phyloP scores from a whole-genome alignment of 2,888 invertebrate species.

The Leptinotarsa tumamoca region DNA sequence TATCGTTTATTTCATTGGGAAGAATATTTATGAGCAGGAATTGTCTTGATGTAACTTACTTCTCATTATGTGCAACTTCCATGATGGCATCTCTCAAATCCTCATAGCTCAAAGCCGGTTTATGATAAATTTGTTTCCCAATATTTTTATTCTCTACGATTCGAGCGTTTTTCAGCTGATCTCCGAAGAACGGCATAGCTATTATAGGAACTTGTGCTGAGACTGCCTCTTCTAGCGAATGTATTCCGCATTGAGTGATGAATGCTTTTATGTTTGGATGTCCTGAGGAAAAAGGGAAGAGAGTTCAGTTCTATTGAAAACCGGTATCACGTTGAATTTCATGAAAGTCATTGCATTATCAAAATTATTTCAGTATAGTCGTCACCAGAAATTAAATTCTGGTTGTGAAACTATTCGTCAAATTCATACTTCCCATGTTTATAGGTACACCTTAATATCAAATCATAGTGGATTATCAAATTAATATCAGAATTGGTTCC shows the following conservation, averaged over 20 bases:
- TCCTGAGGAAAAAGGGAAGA: constrained; percentile 19
- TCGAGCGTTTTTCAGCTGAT: constrained; percentile 53
- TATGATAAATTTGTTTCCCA: constrained; percentile 45
- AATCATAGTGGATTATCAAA: no score
- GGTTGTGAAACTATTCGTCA: no score
- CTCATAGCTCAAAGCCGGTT: constrained; percentile 47
- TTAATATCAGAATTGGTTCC: no score
- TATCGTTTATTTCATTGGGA: no score
- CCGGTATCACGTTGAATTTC: no score
- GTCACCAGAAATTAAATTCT: no score
- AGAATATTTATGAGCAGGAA: no score
- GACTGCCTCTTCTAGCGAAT: constrained; percentile 64
- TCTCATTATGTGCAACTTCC: constrained; percentile 54
- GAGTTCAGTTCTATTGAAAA: no score
- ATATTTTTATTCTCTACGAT: constrained; percentile 44
- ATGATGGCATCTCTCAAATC: constrained; percentile 51
- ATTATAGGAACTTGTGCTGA: constrained; percentile 62
- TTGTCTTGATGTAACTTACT: constrained; percentile 43
- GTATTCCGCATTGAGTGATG: constrained; percentile 54
- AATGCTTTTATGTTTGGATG: constrained; percentile 43
- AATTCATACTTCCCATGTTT: no score
- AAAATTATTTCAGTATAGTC: no score
- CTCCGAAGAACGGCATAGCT: constrained; percentile 62
- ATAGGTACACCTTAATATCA: no score
- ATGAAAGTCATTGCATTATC: no score